A percentile compares a stretch with the other conserved stretches of the same genome.
phyloP scores from a whole-genome alignment of 2,113 vertebrate species.

The Heterochromis multidens region DNA sequence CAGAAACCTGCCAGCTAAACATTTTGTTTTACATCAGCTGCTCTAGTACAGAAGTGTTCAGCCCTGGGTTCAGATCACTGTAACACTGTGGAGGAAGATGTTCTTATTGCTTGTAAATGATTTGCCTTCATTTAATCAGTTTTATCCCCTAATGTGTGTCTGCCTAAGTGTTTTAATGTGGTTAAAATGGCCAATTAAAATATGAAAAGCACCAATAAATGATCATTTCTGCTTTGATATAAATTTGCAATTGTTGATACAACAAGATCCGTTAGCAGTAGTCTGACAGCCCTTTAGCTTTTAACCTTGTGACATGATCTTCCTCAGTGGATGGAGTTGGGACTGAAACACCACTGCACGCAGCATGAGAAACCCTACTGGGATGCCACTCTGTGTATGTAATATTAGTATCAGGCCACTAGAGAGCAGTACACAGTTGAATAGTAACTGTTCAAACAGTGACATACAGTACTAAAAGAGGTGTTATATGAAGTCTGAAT shows the following conservation, averaged over 20 bases:
- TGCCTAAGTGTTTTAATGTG: background rate
- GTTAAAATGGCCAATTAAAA: background rate
- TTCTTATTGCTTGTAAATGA: background rate
- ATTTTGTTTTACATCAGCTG: background rate
- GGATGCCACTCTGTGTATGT: accelerated
- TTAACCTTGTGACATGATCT: background rate
- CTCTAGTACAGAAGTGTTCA: background rate
- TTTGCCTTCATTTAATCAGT: background rate
- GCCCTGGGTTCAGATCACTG: too few relatives aligned
- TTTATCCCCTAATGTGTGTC: background rate
- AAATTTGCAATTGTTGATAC: accelerated
- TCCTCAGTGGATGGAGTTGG: background rate
- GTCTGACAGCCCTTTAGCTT: background rate
- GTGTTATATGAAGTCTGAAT: background rate
- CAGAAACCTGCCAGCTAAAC: accelerated
- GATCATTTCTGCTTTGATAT: background rate
- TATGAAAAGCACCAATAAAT: background rate
- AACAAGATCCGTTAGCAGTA: background rate
- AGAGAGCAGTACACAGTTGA: constrained; percentile 25
- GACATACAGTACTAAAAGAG: background rate
- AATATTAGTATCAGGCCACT: background rate
- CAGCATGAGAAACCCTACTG: background rate
- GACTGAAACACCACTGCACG: background rate
- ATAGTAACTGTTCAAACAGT: background rate
- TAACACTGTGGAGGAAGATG: accelerated